Base-by-base conservation (phyloP, 2,113 vertebrate genomes). In the Gasterosteus nipponicus region DNA sequence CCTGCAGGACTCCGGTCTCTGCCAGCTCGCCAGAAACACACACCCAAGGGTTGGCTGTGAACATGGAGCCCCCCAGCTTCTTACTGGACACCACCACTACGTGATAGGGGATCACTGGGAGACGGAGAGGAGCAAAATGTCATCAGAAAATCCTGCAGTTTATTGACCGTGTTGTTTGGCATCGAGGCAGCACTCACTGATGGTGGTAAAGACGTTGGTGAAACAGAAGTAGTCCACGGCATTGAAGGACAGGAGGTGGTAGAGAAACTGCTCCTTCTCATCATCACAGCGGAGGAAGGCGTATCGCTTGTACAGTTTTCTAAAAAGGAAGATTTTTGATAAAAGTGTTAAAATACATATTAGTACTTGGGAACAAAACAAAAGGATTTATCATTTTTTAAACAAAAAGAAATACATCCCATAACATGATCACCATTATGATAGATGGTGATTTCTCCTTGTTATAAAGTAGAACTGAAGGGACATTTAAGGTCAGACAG, bases 171-270 rank as follows among this genome's bases (percentile, higher is more conserved):
- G 44, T 15, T 58, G 70, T 62, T 29, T 33, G 41, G 47, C 6
- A 12, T 65, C 4, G 12, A 33, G 51, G 9, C 3, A 10, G 9
- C 5, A 95, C 98, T 98, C 93, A 99, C 98, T 92, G 93, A 99
- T 96, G 41, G 98, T 99, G 68, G 97, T 99, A 90, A 99, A 99
- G 92, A 98, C 98, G 66, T 98, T 99, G 87, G 98, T 99, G 86
- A 99, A 99, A 83, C 98, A 99, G 78, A 99, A 99, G 93, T 99
- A 99, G 93, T 99, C 98, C 14, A 99, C 98, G 1, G 98, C 97
- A 42, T 97, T 99, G 90, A 99, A 99, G 81, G 98, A 99, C 51
- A 99, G 94, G 47, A 99, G 96, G 90, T 99, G 98, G 89, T 99
- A 99, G 8, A 99, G 96, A 89, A 99, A 99, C 80, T 99, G 98